phyloP scores from a whole-genome alignment of 2,888 invertebrate genomes.

The Patella depressa region DNA sequence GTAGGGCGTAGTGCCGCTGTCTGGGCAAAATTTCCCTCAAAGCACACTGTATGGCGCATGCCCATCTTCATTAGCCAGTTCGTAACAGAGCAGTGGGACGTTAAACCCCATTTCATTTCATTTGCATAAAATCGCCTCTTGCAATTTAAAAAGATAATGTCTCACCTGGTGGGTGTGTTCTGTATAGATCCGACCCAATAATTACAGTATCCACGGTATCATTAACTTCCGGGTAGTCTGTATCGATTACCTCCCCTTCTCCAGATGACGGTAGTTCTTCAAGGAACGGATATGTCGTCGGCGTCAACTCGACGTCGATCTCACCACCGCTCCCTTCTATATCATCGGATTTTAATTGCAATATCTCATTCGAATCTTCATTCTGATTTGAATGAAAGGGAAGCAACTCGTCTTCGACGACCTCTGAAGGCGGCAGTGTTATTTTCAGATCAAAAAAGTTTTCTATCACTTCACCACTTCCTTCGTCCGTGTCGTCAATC shows the following conservation, averaged over 20 bases:
- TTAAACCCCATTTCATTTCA: too few species aligned
- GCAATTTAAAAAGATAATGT: too few species aligned
- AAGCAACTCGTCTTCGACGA: constrained; percentile 5
- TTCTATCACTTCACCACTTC: neutral
- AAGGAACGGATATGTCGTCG: neutral
- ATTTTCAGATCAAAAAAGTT: neutral
- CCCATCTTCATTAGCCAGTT: too few species aligned
- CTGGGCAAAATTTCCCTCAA: too few species aligned
- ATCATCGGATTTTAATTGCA: neutral
- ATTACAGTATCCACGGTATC: neutral
- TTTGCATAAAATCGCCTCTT: too few species aligned
- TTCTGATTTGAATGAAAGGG: neutral
- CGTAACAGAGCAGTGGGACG: too few species aligned
- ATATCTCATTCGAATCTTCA: neutral
- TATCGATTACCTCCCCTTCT: constrained; percentile 11
- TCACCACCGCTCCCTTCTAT: constrained; percentile 12
- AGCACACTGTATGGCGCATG: too few species aligned
- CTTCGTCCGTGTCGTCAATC: neutral
- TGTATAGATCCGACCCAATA: neutral
- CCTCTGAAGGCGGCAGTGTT: constrained; percentile 1
- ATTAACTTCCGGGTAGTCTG: neutral
- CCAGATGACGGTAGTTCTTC: constrained; percentile 18
- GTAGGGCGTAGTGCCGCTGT: too few species aligned
- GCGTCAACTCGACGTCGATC: neutral
- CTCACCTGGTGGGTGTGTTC: neutral